Evolutionary conservation across 2,888 invertebrate genomes (phyloP).

Genomic region (Pristionchus arcanus): DNA sequence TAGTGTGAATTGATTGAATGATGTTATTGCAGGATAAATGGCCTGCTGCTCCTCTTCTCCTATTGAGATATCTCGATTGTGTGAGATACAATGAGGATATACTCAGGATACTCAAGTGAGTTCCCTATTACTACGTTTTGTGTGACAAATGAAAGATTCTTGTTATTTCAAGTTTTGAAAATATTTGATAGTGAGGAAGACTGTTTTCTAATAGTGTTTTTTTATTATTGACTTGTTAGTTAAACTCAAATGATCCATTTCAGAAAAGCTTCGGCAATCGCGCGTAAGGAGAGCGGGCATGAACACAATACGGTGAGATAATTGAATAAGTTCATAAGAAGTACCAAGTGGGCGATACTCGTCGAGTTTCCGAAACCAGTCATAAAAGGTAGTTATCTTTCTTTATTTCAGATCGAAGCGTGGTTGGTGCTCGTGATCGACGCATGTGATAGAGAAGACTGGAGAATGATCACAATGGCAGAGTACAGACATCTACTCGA

Average conservation of each 20-base stretch:
- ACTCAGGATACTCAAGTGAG: background rate
- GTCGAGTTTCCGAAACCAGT: too few species aligned
- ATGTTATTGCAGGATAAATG: constrained; percentile 16
- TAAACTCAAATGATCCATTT: background rate
- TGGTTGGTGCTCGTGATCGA: background rate
- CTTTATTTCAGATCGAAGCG: background rate
- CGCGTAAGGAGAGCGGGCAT: background rate
- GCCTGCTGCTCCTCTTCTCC: constrained; percentile 7
- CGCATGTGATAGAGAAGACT: background rate
- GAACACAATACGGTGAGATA: background rate
- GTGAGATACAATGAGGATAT: constrained; percentile 2
- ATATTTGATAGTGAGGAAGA: background rate
- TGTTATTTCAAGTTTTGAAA: background rate
- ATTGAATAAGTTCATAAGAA: background rate
- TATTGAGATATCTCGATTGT: constrained; percentile 51
- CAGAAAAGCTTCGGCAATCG: background rate
- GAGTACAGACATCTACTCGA: constrained; percentile 11
- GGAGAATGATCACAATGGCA: background rate
- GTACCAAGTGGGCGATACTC: too few species aligned
- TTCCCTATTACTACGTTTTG: background rate
- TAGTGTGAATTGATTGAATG: background rate
- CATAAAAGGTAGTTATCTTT: background rate
- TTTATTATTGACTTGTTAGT: background rate
- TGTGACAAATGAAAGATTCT: too few species aligned
- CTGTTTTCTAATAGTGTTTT: background rate